A percentile compares a stretch with the other conserved stretches of the same genome.
Conservation (phyloP, 2,113 vertebrate species). For the Pogonocichla stellata region DNA sequence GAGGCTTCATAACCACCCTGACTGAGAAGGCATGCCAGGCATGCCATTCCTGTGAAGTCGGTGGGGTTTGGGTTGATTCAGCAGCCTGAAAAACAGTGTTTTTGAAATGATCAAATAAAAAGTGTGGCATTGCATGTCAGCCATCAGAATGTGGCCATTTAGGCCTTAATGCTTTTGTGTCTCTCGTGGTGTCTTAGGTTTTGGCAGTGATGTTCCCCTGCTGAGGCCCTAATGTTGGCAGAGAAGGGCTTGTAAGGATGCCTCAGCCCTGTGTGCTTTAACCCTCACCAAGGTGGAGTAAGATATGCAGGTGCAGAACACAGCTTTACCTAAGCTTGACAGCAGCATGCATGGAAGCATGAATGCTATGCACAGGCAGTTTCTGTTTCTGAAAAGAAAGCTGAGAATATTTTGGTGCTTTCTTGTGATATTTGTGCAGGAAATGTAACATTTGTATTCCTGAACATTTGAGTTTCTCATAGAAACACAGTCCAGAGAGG, state of each 20-base stretch:
- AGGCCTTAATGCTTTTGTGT: neutral
- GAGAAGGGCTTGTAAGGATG: neutral
- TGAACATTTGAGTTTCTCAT: neutral
- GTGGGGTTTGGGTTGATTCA: neutral
- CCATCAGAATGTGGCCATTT: neutral
- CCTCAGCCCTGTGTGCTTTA: constrained; percentile 16
- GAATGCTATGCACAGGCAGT: neutral
- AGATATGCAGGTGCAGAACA: neutral
- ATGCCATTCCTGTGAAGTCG: accelerated
- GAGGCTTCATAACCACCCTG: neutral
- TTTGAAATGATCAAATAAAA: neutral
- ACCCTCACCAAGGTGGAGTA: neutral
- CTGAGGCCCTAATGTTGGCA: neutral
- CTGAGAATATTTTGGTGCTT: neutral
- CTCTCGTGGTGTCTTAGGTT: neutral
- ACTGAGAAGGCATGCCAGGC: neutral
- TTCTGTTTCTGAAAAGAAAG: neutral
- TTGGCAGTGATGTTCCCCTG: neutral
- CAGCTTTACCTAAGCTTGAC: accelerated
- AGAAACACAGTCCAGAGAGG: too few species aligned
- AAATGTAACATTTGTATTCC: neutral
- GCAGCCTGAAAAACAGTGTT: neutral
- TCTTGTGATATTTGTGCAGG: neutral
- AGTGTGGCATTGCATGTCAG: neutral
- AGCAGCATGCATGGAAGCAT: neutral